Evolutionary conservation across 2,113 vertebrate species (phyloP).

Genomic region (Sisor rabdophorus): DNA sequence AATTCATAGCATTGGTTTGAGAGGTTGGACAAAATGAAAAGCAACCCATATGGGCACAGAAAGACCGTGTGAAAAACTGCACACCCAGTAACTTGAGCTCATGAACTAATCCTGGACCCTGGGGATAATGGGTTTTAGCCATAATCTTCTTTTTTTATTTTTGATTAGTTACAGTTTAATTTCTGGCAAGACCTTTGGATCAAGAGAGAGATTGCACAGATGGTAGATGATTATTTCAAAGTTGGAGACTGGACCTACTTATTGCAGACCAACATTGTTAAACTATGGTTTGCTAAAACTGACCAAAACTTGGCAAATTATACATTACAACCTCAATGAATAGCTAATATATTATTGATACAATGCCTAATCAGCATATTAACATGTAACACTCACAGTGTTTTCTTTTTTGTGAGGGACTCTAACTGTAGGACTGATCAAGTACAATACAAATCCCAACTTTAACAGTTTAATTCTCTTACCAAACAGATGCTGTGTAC

Average conservation of each 20-base stretch:
- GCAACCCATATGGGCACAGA: neutral
- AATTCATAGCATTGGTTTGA: neutral
- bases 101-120: neutral
- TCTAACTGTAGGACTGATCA: neutral
- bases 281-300: neutral
- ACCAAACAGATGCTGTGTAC: neutral
- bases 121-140: neutral
- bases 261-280: neutral
- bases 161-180: constrained; percentile 15
- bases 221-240: constrained; percentile 24
- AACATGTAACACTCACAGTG: neutral
- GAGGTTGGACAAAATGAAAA: neutral
- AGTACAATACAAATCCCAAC: neutral
- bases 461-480: neutral
- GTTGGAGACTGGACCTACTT: constrained; percentile 16
- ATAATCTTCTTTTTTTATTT: constrained; percentile 5
- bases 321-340: neutral
- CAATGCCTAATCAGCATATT: neutral
- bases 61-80: neutral
- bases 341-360: neutral
- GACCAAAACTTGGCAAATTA: neutral
- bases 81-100: neutral
- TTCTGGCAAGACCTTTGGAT: neutral
- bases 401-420: neutral
- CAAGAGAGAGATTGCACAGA: constrained; percentile 15